These are phyloP conservation scores for Epirrita christyi DNA, from an alignment of 2,888 invertebrate species.

Conservation along the genomic window DNA sequence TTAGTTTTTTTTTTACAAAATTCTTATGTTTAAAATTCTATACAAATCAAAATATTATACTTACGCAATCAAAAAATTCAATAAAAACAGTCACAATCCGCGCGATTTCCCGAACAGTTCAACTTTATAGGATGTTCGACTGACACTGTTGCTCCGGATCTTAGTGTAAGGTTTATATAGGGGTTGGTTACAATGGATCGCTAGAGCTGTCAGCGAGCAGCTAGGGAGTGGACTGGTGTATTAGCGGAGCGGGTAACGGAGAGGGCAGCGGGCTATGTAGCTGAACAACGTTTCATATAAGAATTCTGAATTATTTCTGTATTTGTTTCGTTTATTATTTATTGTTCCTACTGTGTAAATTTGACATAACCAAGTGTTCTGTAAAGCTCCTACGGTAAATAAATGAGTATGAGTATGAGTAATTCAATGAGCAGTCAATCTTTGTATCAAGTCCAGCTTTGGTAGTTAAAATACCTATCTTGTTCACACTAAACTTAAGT, in stretches of 20 bases:
- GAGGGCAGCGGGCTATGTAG: too few species aligned
- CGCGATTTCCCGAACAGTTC: conserved; percentile 5
- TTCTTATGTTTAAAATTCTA: not conserved
- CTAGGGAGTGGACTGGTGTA: not conserved
- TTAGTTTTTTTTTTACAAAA: not conserved
- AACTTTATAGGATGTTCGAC: conserved; percentile 46
- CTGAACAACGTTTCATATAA: too few species aligned
- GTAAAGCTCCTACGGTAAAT: too few species aligned
- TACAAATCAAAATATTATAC: conserved; percentile 1
- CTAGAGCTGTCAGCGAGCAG: conserved; percentile 45
- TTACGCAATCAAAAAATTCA: conserved; percentile 9
- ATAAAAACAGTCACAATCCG: not conserved
- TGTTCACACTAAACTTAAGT: too few species aligned
- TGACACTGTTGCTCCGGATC: conserved; percentile 54
- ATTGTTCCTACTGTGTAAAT: too few species aligned
- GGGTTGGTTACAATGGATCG: conserved; percentile 51
- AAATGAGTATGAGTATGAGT: too few species aligned
- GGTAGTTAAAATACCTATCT: too few species aligned
- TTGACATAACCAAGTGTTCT: too few species aligned
- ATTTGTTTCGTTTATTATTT: too few species aligned
- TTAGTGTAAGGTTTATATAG: conserved; percentile 66
- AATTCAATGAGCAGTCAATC: too few species aligned
- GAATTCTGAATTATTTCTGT: too few species aligned
- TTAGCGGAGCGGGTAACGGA: not conserved
- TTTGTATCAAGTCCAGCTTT: too few species aligned